Percentiles rank a stretch among this genome's conserved stretches.
Conservation (phyloP, 2,888 invertebrate genomes). For the Diarsia dahlii region DNA sequence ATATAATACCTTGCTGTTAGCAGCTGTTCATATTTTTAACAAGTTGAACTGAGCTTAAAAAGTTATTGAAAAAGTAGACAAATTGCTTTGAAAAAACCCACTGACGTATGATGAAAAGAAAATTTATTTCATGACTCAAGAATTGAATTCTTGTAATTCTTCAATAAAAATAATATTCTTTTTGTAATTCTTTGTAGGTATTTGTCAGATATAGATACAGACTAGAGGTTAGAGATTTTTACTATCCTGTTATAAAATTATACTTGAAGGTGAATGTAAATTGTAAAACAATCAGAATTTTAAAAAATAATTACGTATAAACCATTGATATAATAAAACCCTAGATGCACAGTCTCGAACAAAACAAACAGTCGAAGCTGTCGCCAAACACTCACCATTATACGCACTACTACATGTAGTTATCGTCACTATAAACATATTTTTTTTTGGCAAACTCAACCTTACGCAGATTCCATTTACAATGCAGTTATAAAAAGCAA, state of each 20-base stretch:
- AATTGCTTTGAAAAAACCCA: neutral
- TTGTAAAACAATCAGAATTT: neutral
- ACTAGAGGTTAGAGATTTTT: neutral
- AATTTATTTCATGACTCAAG: neutral
- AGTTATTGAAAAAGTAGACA: neutral
- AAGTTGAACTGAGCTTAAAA: conserved; percentile 22
- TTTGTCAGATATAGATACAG: neutral
- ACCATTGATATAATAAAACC: too few relatives aligned
- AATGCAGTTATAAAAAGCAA: too few relatives aligned
- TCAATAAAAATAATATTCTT: neutral
- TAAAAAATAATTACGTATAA: neutral
- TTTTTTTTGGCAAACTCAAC: too few relatives aligned
- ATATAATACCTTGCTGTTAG: conserved; percentile 17
- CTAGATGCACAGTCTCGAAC: too few relatives aligned
- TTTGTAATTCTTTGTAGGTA: neutral
- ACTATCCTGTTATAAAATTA: too few relatives aligned
- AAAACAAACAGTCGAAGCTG: too few relatives aligned
- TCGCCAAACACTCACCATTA: too few relatives aligned
- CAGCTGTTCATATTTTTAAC: conserved; percentile 7
- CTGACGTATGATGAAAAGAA: neutral
- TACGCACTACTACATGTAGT: too few relatives aligned
- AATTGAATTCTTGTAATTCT: neutral
- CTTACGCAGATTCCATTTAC: too few relatives aligned
- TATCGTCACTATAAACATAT: too few relatives aligned
- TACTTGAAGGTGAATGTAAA: too few relatives aligned